A percentile compares a stretch with the other conserved stretches of the same genome.
phyloP scores from a whole-genome alignment of 2,113 vertebrate genomes.

The Corythaeola cristata region DNA sequence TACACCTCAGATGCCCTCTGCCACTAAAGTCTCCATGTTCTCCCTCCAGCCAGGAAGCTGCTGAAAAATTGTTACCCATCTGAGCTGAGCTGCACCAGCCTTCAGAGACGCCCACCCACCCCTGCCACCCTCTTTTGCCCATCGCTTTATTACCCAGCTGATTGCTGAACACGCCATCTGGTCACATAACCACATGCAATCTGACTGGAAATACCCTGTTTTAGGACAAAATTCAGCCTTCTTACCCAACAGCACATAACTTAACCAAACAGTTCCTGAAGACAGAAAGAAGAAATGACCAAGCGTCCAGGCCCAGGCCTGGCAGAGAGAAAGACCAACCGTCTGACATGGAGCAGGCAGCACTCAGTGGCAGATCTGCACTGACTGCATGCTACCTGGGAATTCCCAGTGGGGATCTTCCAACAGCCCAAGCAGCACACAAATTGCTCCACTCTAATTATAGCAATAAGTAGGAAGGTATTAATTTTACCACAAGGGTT shows the following conservation, averaged over 20 bases:
- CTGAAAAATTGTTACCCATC: background rate
- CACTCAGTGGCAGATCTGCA: background rate
- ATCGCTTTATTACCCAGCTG: background rate
- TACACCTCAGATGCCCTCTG: background rate
- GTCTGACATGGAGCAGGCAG: background rate
- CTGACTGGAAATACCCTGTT: background rate
- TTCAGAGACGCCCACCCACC: background rate
- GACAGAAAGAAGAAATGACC: background rate
- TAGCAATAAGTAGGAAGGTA: background rate
- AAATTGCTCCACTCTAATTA: background rate
- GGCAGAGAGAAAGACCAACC: background rate
- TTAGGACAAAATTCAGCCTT: background rate
- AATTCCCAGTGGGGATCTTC: background rate
- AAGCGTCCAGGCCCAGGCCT: fast-evolving
- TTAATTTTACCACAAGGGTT: background rate
- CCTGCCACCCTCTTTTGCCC: background rate
- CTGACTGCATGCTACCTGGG: fast-evolving
- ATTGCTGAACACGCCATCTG: background rate
- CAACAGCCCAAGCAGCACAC: background rate
- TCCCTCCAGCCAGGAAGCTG: background rate
- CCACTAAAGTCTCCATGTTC: background rate
- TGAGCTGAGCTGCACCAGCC: background rate
- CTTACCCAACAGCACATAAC: background rate
- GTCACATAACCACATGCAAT: background rate
- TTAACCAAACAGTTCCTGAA: background rate